phyloP scores from a whole-genome alignment of 1,140 invertebrate genomes.

The Tetragnatha versicolor region DNA sequence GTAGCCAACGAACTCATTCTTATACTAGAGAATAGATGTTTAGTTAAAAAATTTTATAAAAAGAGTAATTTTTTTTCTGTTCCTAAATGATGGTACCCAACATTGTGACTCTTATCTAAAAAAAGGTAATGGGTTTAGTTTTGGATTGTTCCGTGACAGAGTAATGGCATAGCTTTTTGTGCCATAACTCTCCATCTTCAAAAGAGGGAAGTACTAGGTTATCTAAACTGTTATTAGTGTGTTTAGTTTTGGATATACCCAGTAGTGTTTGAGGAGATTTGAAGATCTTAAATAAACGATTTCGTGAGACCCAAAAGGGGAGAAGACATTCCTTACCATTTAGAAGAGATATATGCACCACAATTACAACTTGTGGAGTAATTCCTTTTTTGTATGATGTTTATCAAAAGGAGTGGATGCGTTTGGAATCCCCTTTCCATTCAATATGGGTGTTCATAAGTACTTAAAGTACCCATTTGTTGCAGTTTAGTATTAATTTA shows the following conservation, averaged over 20 bases:
- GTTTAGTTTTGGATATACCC: neutral
- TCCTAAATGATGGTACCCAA: neutral
- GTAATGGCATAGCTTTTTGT: constrained; percentile 21
- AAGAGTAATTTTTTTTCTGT: constrained; percentile 29
- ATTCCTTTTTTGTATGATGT: no score
- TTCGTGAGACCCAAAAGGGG: no score
- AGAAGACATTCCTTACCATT: no score
- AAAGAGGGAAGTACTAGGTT: neutral
- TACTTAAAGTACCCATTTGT: no score
- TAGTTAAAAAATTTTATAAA: constrained; percentile 32
- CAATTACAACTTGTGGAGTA: no score
- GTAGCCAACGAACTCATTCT: constrained; percentile 3
- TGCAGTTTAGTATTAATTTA: no score
- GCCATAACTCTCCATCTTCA: neutral
- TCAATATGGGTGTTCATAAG: no score
- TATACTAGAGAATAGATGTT: constrained; percentile 5
- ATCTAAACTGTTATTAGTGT: neutral
- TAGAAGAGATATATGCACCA: no score
- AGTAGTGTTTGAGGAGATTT: neutral
- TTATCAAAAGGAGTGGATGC: no score
- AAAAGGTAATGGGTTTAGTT: constrained; percentile 23
- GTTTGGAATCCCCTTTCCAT: no score
- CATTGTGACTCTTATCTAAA: constrained; percentile 27
- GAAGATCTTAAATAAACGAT: no score
- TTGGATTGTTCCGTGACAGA: constrained; percentile 33